These are phyloP conservation scores for Macaria liturata DNA, from an alignment of 2,888 invertebrate genomes.

Conservation along the genomic window DNA sequence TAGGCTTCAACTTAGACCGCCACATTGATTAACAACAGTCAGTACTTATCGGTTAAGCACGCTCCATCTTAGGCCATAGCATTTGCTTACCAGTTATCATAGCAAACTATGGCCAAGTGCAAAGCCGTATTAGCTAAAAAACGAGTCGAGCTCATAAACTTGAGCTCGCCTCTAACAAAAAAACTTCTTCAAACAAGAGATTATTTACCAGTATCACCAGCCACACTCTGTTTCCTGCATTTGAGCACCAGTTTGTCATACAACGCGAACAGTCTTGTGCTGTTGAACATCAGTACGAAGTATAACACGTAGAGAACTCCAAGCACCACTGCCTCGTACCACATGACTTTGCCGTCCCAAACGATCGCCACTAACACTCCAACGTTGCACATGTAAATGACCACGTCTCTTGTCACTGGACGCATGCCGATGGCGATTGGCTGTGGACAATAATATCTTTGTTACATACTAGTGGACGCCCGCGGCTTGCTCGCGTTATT, in stretches of 20 bases:
- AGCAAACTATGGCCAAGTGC: too few relatives aligned
- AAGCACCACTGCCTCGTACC: slow-evolving; percentile 90
- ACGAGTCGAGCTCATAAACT: too few relatives aligned
- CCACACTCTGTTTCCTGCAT: slow-evolving; percentile 29
- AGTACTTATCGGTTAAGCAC: too few relatives aligned
- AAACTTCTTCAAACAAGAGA: not conserved
- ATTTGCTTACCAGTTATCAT: too few relatives aligned
- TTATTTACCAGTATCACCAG: slow-evolving; percentile 18
- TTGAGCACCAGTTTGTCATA: slow-evolving; percentile 44
- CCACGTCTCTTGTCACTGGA: slow-evolving; percentile 91
- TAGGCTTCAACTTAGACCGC: too few relatives aligned
- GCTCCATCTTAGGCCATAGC: too few relatives aligned
- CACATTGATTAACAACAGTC: too few relatives aligned
- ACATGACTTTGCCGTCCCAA: slow-evolving; percentile 90
- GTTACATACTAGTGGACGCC: too few relatives aligned
- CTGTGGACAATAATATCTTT: slow-evolving; percentile 66
- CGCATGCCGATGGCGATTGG: slow-evolving; percentile 90
- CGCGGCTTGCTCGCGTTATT: too few relatives aligned
- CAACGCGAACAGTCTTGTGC: slow-evolving; percentile 70
- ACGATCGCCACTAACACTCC: slow-evolving; percentile 87
- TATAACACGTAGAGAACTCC: slow-evolving; percentile 89
- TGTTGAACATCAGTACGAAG: slow-evolving; percentile 88
- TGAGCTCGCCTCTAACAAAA: too few relatives aligned
- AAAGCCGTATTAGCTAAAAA: too few relatives aligned
- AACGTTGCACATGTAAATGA: slow-evolving; percentile 90